Conservation (phyloP, 2,113 vertebrate genomes). For the Prietella phreatophila region DNA sequence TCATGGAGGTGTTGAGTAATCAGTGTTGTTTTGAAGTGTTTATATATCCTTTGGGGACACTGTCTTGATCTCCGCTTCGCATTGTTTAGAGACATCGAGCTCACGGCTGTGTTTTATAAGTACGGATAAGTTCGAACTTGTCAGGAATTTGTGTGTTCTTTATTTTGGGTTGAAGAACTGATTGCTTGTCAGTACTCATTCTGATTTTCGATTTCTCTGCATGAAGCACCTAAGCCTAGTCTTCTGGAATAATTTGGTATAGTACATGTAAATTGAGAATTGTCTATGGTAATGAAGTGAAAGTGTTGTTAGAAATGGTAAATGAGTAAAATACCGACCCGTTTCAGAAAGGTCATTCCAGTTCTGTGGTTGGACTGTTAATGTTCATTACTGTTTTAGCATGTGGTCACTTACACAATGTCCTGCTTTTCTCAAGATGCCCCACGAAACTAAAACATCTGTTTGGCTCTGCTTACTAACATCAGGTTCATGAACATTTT, state of each 20-base stretch:
- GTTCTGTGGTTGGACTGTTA: not conserved
- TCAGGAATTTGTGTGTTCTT: not conserved
- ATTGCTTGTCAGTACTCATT: not conserved
- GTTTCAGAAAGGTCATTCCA: not conserved
- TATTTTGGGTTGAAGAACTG: not conserved
- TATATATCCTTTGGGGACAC: not conserved
- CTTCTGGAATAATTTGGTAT: no score
- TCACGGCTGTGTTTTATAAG: not conserved
- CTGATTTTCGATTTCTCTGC: not conserved
- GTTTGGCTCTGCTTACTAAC: not conserved
- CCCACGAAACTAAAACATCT: not conserved
- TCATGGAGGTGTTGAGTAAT: not conserved
- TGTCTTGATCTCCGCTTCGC: no score
- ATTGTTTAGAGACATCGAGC: not conserved
- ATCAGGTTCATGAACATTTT: not conserved
- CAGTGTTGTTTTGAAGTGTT: not conserved
- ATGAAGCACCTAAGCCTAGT: not conserved
- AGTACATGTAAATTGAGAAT: no score
- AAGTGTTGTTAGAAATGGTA: no score
- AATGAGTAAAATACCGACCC: not conserved
- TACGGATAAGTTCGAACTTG: slow-evolving; percentile 2
- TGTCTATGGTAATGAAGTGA: no score
- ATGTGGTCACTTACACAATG: slow-evolving; percentile 4
- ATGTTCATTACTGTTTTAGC: slow-evolving; percentile 17
- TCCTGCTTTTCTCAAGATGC: not conserved